phyloP scores from a whole-genome alignment of 2,797 vertebrate species.

The Arrhamphus sclerolepis region DNA sequence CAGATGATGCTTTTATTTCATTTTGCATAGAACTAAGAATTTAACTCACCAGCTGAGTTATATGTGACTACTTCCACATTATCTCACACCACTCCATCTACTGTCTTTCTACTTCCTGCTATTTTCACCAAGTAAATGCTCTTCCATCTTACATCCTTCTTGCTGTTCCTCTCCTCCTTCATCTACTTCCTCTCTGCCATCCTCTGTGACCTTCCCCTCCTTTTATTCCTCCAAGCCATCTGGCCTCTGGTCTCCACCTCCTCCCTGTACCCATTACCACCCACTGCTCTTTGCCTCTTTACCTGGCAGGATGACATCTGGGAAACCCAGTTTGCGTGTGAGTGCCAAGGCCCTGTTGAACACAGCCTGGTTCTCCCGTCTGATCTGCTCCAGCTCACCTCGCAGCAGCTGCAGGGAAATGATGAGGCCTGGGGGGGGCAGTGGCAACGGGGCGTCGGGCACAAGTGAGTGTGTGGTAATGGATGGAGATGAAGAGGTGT shows the following conservation, averaged over 20 bases:
- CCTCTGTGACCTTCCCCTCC: slow-evolving; percentile 37
- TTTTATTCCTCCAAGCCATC: slow-evolving; percentile 43
- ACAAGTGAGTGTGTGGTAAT: slow-evolving; percentile 17
- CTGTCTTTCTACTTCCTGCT: slow-evolving; percentile 1
- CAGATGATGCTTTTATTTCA: no score
- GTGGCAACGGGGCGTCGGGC: slow-evolving; percentile 1
- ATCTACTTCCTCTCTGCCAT: slow-evolving; percentile 23
- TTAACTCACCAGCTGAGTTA: no score
- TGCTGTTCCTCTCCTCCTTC: slow-evolving; percentile 13
- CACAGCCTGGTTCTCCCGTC: slow-evolving; percentile 94
- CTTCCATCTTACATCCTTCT: slow-evolving; percentile 6
- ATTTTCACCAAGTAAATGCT: slow-evolving; percentile 5
- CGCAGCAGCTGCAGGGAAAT: slow-evolving; percentile 96
- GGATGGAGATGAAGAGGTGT: slow-evolving; percentile 27
- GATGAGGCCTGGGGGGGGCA: slow-evolving; percentile 85
- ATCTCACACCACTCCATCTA: neutral
- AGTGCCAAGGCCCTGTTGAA: slow-evolving; percentile 95
- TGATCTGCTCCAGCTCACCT: slow-evolving; percentile 96
- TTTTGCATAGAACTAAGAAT: neutral
- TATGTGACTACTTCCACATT: neutral
- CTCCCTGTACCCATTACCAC: slow-evolving; percentile 20
- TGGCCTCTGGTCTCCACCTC: slow-evolving; percentile 43
- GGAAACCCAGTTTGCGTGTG: slow-evolving; percentile 96
- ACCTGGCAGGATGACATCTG: slow-evolving; percentile 99
- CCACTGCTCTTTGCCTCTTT: slow-evolving; percentile 61